A percentile compares a stretch with the other conserved stretches of the same genome.
Conservation (phyloP, 2,888 invertebrate species). For the Phragmatobia fuliginosa region DNA sequence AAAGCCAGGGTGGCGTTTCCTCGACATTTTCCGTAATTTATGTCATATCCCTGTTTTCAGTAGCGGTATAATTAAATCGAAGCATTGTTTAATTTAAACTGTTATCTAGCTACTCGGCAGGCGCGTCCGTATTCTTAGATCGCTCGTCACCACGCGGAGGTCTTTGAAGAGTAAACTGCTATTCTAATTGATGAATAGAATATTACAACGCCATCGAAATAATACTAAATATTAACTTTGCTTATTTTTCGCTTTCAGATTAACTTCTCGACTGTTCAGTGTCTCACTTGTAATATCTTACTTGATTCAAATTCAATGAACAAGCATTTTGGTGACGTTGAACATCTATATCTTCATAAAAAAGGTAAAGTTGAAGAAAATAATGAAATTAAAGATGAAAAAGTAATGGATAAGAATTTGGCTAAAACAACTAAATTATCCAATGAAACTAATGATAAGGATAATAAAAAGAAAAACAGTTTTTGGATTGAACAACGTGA, state of each 20-base stretch:
- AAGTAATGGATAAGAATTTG: neutral
- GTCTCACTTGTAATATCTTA: conserved; percentile 63
- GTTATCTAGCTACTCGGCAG: too few relatives aligned
- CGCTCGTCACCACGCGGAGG: too few relatives aligned
- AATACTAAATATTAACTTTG: neutral
- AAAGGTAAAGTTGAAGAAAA: conserved; percentile 21
- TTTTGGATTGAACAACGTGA: neutral
- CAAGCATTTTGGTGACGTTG: conserved; percentile 51
- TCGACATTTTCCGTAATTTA: too few relatives aligned
- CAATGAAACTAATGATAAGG: neutral
- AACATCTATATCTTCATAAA: conserved; percentile 41
- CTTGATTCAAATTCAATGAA: conserved; percentile 32
- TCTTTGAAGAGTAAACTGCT: too few relatives aligned
- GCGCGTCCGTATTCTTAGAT: too few relatives aligned
- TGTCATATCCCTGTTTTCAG: too few relatives aligned
- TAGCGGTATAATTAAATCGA: too few relatives aligned
- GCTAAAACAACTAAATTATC: neutral
- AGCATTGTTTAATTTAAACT: too few relatives aligned
- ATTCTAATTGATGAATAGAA: too few relatives aligned
- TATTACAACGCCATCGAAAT: neutral
- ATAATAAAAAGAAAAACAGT: neutral
- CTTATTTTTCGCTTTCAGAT: conserved; percentile 50
- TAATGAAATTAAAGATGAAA: conserved; percentile 4
- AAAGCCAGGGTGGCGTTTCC: too few relatives aligned
- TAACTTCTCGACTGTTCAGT: conserved; percentile 58